A percentile compares a stretch with the other conserved stretches of the same genome.
Evolutionary conservation across 23 tunicate genomes (phyloP).

Genomic region (Diplosoma virens): DNA sequence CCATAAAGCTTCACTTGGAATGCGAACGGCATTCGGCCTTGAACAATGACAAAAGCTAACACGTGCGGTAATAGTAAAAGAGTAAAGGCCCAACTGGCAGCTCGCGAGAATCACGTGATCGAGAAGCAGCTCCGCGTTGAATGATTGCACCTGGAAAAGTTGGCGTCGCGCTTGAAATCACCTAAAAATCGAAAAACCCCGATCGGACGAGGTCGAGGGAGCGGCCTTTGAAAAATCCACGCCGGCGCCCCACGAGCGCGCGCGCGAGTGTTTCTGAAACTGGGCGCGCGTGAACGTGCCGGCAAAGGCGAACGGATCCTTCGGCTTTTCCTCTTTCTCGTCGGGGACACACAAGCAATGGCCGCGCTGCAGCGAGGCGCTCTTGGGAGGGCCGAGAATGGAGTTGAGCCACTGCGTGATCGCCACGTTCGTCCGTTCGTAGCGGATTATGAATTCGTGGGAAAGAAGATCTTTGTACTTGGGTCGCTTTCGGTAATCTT

Average conservation of each 20-base stretch:
- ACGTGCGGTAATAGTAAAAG: no score
- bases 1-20: no score
- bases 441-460: constrained; percentile 63
- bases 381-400: constrained; percentile 19
- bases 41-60: no score
- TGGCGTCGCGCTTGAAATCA: no score
- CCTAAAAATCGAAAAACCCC: constrained; percentile 16
- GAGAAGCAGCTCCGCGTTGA: no score
- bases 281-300: constrained; percentile 47
- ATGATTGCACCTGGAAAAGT: no score
- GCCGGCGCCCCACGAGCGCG: constrained; percentile 38
- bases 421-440: constrained; percentile 42
- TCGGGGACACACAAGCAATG: constrained; percentile 1
- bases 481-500: constrained; percentile 68
- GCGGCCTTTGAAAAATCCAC: constrained; percentile 12
- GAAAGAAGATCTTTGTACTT: constrained; percentile 82
- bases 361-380: constrained; percentile 20
- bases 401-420: constrained; percentile 53
- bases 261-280: constrained; percentile 46
- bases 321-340: not conserved
- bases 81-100: no score
- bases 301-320: constrained; percentile 68
- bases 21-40: no score
- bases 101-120: no score
- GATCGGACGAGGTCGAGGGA: not conserved